Conservation (phyloP, 2,888 invertebrate genomes). For the Troglohyphantes excavatus region DNA sequence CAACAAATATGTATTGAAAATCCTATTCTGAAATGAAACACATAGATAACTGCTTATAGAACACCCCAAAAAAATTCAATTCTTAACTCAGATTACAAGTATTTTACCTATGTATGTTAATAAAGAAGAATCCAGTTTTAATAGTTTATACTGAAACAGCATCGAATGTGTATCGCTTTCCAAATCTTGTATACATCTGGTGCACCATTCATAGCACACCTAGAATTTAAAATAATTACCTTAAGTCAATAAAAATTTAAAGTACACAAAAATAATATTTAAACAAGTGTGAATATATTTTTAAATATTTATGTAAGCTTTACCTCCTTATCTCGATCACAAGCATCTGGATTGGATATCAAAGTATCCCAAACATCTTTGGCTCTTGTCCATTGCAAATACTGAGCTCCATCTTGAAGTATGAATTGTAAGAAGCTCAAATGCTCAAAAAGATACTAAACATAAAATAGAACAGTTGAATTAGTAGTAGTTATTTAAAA, state of each 20-base stretch:
- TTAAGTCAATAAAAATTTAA: background rate
- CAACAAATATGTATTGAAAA: no score
- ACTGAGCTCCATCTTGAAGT: slow-evolving; percentile 84
- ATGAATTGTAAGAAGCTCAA: slow-evolving; percentile 84
- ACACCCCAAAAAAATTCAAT: no score
- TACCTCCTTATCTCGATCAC: slow-evolving; percentile 83
- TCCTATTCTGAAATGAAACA: no score
- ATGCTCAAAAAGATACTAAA: slow-evolving; percentile 83
- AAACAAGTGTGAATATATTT: background rate
- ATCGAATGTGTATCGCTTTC: slow-evolving; percentile 83
- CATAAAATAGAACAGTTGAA: no score
- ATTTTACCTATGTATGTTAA: slow-evolving; percentile 82
- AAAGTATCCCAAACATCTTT: slow-evolving; percentile 84
- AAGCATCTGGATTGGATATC: slow-evolving; percentile 83
- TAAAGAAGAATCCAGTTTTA: slow-evolving; percentile 83
- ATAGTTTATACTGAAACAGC: slow-evolving; percentile 84
- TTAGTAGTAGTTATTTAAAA: no score
- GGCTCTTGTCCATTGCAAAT: slow-evolving; percentile 83
- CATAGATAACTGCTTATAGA: no score
- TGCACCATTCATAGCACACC: slow-evolving; percentile 84
- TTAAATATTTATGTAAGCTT: slow-evolving; percentile 25
- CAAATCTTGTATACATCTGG: slow-evolving; percentile 83
- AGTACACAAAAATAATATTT: background rate
- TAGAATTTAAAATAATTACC: slow-evolving; percentile 67
- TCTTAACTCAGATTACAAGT: no score